Base-by-base conservation (phyloP, 2,113 vertebrate species). In the Scomber scombrus region DNA sequence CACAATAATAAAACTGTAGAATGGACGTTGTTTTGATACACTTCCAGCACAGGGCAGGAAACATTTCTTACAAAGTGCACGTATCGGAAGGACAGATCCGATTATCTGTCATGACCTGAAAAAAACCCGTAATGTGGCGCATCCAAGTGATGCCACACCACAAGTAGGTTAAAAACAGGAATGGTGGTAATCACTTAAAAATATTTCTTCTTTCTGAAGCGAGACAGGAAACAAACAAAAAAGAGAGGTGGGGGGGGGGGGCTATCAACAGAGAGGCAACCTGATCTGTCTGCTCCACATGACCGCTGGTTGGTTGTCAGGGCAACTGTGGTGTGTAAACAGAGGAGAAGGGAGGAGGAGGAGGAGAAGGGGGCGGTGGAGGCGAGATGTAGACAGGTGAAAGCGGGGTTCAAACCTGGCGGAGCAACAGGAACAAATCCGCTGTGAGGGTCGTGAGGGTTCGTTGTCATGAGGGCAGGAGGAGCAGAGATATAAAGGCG, bases 371-470 rank as follows among this genome's bases (percentile, higher is more conserved):
- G n/a, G n/a, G n/a, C n/a, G n/a, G n/a, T n/a, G n/a, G 55, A 60
- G 31, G 19, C 19, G 1, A 31, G 29, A 54, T 5, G 43, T 12
- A 5, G 14, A 2, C 12, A 60, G 52, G 76, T 77, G 69, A 82
- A 66, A 50, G 56, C 66, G 26, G 61, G 65, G 75, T 40, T 57
- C 40, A 49, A 26, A 15, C 11, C 19, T 40, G 63, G 26, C 23
- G 19, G 14, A 16, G 58, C 66, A 79, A 75, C 66, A 65, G 71
- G 54, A 65, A 66, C 47, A 71, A 60, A 58, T 68, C 71, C 65
- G 78, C 57, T 50, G 65, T 14, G 13, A 66, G 40, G 29, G 23
- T 26, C 23, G 23, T 72, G 70, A 71, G 21, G 54, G 65, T 46
- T 54, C 55, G 52, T 19, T 23, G 21, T 29, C 15, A 47, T 18